Base-by-base conservation (phyloP, 92 coral and sea anemone genomes). In the Ricordea florida region DNA sequence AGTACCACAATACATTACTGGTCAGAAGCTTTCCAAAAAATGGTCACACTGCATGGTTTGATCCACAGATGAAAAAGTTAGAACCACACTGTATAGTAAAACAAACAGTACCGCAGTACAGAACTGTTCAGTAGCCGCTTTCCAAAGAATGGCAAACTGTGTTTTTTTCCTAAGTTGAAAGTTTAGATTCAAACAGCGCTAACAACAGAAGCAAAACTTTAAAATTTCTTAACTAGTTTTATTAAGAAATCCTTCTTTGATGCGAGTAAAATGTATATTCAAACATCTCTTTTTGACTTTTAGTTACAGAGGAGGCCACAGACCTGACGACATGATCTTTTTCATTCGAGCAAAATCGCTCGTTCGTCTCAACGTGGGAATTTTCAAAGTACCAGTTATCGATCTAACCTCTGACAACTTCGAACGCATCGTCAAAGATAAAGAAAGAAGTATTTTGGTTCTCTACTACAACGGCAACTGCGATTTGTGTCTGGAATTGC, bases 401-500 rank as follows among this genome's bases (percentile, higher is more conserved):
- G 97, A 91, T 17, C 61, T 96, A 49, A 90, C 76, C 66, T 55
- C 68, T 16, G 80, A 87, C 14, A 96, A 96, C 68, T 96, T 96
- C 68, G 99, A 96, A 53, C 92, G 99, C 20, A 62, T 89, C 44
- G 85, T 92, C 38, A 93, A 96, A 47, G 92, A 96, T 89, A 85
- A 80, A 35, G 71, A 89, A 27, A 87, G 91, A 24, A 82, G 85
- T 50, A 74, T 96, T 8, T 70, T 96, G 73, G 80, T 92, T 2
- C 75, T 88, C 38, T 96, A 88, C 69, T 96, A 85, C 76, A 89
- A 93, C 44, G 85, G 93, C n/a, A 83, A 81, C 86, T 91, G 99
- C 61, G 84, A 86, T 8, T 88, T 90, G 15, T 96, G 99, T 32
- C 61, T 77, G 33, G 85, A 79, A 45, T 67, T 96, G 74, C 78